Conservation (phyloP, 2,797 vertebrate species). For the Chrysocyon brachyurus region DNA sequence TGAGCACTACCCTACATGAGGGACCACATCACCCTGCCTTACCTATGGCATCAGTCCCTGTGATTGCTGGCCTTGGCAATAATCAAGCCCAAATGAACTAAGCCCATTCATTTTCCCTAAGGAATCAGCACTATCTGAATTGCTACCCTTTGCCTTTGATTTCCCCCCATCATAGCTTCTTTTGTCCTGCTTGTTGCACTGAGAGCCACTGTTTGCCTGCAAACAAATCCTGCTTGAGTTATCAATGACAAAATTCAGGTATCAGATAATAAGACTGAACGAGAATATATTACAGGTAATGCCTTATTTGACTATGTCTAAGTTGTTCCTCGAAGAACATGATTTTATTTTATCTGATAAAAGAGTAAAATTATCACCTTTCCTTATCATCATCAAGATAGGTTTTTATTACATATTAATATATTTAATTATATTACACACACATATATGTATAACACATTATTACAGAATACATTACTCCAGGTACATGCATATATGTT, state of each 20-base stretch:
- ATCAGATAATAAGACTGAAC: background rate
- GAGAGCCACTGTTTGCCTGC: background rate
- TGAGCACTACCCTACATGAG: background rate
- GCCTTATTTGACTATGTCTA: background rate
- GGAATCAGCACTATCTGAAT: background rate
- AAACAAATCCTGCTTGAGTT: background rate
- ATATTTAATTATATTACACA: background rate
- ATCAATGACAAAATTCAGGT: background rate
- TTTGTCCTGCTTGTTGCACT: background rate
- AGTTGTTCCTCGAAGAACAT: background rate
- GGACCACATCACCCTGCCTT: too few species aligned
- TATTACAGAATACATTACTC: background rate
- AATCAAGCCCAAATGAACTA: background rate
- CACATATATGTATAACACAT: background rate
- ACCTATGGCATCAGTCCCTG: rapidly evolving
- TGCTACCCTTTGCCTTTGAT: background rate
- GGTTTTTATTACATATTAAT: background rate
- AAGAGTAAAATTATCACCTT: background rate
- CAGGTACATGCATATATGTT: background rate
- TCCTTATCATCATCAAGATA: background rate
- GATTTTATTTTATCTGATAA: background rate
- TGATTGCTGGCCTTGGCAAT: background rate
- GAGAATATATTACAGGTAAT: background rate
- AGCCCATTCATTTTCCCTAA: background rate
- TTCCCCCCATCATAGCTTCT: background rate